Conservation (phyloP, 1,140 invertebrate species). For the Andrena cerasifolii region DNA sequence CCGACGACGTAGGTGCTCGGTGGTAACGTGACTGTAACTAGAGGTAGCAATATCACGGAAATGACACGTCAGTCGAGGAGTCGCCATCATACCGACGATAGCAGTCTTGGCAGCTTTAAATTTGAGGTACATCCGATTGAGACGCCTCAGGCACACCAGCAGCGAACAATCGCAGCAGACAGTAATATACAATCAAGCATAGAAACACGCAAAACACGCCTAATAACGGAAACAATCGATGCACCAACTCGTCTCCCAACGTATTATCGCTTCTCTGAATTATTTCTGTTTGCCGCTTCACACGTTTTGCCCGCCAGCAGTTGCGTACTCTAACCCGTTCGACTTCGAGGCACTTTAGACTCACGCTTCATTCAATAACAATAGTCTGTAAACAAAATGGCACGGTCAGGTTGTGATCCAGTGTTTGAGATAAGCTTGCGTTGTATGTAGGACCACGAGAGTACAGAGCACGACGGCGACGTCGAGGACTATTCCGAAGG, state of each 20-base stretch:
- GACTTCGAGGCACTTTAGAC: neutral
- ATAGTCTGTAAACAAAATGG: neutral
- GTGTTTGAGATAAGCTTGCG: neutral
- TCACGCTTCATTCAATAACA: constrained; percentile 12
- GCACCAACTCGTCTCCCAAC: neutral
- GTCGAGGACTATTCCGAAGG: constrained; percentile 93
- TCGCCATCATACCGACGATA: constrained; percentile 87
- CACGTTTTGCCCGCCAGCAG: neutral
- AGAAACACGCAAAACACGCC: neutral
- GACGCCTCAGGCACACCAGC: constrained; percentile 23
- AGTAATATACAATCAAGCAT: constrained; percentile 1
- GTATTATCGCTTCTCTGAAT: constrained; percentile 12
- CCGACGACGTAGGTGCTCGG: constrained; percentile 71
- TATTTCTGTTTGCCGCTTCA: constrained; percentile 12
- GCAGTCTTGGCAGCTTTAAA: constrained; percentile 87
- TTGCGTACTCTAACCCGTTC: neutral
- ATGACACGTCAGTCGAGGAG: constrained; percentile 81
- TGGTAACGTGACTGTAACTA: constrained; percentile 81
- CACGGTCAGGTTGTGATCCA: no score
- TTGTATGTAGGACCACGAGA: constrained; percentile 85
- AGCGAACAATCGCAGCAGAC: constrained; percentile 4
- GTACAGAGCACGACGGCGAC: constrained; percentile 93
- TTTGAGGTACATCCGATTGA: constrained; percentile 83
- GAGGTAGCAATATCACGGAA: constrained; percentile 80
- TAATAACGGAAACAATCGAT: neutral